Conservation (phyloP, 35 echinoderm and acorn worm species). For the Chiridota heheva region DNA sequence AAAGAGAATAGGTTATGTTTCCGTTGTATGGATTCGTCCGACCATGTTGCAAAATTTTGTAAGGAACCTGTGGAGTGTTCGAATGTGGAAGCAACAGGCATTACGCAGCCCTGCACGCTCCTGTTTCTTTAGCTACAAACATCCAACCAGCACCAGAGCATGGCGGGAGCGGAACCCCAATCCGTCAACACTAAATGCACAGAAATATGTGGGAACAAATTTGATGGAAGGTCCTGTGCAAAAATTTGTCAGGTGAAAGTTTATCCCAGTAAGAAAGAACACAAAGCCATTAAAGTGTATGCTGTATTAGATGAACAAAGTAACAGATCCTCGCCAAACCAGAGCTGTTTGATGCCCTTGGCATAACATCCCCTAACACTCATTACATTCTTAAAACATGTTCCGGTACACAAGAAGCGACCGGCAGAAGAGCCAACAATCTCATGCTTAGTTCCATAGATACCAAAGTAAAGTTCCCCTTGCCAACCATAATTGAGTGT, state of each 20-base stretch:
- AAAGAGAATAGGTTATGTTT: slow-evolving; percentile 14
- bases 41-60: not conserved
- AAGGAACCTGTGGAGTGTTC: not conserved
- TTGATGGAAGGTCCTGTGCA: slow-evolving; percentile 9
- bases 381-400: slow-evolving; percentile 49
- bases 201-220: slow-evolving; percentile 17
- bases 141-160: not conserved
- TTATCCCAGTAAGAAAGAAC: not conserved
- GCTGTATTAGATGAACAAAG: slow-evolving; percentile 28
- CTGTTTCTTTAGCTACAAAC: not conserved
- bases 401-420: slow-evolving; percentile 2
- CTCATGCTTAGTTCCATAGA: slow-evolving; percentile 13
- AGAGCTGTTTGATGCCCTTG: slow-evolving; percentile 14
- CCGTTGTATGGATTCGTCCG: not conserved
- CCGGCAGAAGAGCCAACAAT: slow-evolving; percentile 2
- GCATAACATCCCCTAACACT: not conserved
- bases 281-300: slow-evolving; percentile 24
- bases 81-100: slow-evolving; percentile 4
- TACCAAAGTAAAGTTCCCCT: slow-evolving; percentile 5
- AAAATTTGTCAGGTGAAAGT: slow-evolving; percentile 60
- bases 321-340: slow-evolving; percentile 17
- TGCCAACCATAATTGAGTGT: slow-evolving; percentile 38
- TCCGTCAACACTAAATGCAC: slow-evolving; percentile 25
- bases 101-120: not conserved
- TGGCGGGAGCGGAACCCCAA: not conserved